Base-by-base conservation (phyloP, 2,888 invertebrate species). In the Lithosia quadra region DNA sequence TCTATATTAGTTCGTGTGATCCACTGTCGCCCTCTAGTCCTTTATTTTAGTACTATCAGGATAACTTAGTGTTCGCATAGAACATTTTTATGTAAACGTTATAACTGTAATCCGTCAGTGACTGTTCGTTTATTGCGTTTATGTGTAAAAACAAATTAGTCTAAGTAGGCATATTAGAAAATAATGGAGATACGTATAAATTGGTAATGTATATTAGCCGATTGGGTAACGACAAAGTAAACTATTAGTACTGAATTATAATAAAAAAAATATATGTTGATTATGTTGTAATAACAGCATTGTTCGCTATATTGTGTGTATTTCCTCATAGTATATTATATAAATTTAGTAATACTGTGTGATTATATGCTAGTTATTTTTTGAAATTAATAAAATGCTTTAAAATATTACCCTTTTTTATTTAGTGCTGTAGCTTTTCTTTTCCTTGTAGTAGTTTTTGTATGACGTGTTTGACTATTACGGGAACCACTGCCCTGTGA, bases 321-420 rank as follows among this genome's bases (percentile, higher is more conserved):
- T 89, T 91, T 90, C 92, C 89, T 92, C 90, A 92, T 93, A 92
- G 91, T 88, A 88, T 93, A 91, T 90, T 88, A 89, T 49, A 49
- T 91, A 85, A 90, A 90, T 85, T 86, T 91, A 91, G 91, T 88
- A 87, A 90, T 91, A 91, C 83, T 87, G 92, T 88, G 92, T 94
- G 93, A 91, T 92, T 91, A 92, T 89, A 88, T 92, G 92, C 89
- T 93, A 92, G 92, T 90, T 93, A 92, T 92, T 93, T 89, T 93
- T 94, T 92, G 91, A 93, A 93, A 92, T 92, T 91, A 94, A 92
- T 93, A 92, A 94, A 91, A 90, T 84, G 91, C 92, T 93, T 92
- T 90, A 91, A 92, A 93, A 83, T 83, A 78, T 66, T 61, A 3
- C 7, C 36, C 56, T 67, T 49, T 18, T 28, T 57, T 39, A 28